Base-by-base conservation (phyloP, 2,113 vertebrate species). In the Probosciger aterrimus region DNA sequence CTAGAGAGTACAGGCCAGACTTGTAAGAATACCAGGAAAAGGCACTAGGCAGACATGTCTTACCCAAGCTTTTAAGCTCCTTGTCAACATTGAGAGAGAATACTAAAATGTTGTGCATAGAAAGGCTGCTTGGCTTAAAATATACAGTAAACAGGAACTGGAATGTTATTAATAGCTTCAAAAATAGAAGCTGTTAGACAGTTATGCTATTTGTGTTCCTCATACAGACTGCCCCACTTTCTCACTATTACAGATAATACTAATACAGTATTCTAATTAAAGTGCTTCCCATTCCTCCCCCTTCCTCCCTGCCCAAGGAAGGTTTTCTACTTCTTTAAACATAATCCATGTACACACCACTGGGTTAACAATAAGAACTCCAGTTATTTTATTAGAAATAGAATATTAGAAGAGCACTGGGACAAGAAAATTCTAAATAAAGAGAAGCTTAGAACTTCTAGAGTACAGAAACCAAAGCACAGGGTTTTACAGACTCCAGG, bases 111-210 rank as follows among this genome's bases (percentile, higher is more conserved):
- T 24, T n/a, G n/a, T 37, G 46, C 46, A 63, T 41, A 44, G 57
- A 55, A 46, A 82, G n/a, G 50, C 28, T 62, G 33, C 39, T 60
- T 62, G 39, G 39, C 60, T 93, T 81, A 53, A 94, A 94, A 78
- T 15, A 83, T 0, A 65, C 53, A 75, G 46, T n/a, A 63, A 92
- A 88, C 20, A 82, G 82, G 43, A 95, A 41, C 17, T 59, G 43
- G 14, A 71, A 50, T 39, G 30, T 30, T 87, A 59, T 71, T 71
- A 93, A 75, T 79, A 89, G 14, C 31, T 63, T 70, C 47, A 71
- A 59, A 90, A 88, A 63, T 19, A 93, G 80, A 39, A 90, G 46
- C 31, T 96, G 64, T 82, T 78, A 64, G 74, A 70, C 88, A 94
- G 88, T 30, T 67, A 27, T 4, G 49, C 41, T 86, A 23, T 67